Conservation (phyloP, 2,888 invertebrate genomes). For the Agonum fuliginosum region DNA sequence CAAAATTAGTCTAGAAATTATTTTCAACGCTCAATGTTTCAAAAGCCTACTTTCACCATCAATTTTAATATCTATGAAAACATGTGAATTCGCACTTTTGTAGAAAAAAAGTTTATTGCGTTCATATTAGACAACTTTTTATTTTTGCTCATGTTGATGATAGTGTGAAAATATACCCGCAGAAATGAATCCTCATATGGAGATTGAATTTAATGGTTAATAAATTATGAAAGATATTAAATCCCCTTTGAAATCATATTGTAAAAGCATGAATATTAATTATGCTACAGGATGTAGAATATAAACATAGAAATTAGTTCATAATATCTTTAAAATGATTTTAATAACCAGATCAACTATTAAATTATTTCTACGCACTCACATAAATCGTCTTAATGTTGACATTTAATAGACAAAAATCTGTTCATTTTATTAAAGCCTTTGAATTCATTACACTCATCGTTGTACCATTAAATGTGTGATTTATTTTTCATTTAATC, state of each 20-base stretch:
- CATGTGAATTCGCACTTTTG: too few relatives aligned
- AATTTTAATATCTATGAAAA: too few relatives aligned
- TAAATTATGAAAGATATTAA: conserved; percentile 33
- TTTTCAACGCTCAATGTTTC: too few relatives aligned
- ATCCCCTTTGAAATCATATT: conserved; percentile 22
- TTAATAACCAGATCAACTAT: conserved; percentile 44
- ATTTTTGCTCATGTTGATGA: too few relatives aligned
- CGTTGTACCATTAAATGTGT: conserved; percentile 18
- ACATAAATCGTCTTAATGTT: conserved; percentile 37
- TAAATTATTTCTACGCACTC: conserved; percentile 27
- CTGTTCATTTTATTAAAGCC: conserved; percentile 1
- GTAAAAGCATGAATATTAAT: conserved; percentile 36
- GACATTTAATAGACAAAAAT: conserved; percentile 40
- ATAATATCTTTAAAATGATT: conserved; percentile 39
- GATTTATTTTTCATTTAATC: conserved; percentile 32
- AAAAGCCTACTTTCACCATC: too few relatives aligned
- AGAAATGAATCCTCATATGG: conserved; percentile 27
- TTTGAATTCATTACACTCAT: conserved; percentile 20
- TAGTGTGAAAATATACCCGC: conserved; percentile 26
- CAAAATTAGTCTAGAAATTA: too few relatives aligned
- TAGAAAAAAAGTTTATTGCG: too few relatives aligned
- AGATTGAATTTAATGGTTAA: conserved; percentile 18
- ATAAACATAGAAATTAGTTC: conserved; percentile 39
- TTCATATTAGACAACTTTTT: too few relatives aligned
- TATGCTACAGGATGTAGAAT: conserved; percentile 15